These are phyloP conservation scores for Cacatua alba DNA, from an alignment of 2,113 vertebrate species.

Conservation along the genomic window DNA sequence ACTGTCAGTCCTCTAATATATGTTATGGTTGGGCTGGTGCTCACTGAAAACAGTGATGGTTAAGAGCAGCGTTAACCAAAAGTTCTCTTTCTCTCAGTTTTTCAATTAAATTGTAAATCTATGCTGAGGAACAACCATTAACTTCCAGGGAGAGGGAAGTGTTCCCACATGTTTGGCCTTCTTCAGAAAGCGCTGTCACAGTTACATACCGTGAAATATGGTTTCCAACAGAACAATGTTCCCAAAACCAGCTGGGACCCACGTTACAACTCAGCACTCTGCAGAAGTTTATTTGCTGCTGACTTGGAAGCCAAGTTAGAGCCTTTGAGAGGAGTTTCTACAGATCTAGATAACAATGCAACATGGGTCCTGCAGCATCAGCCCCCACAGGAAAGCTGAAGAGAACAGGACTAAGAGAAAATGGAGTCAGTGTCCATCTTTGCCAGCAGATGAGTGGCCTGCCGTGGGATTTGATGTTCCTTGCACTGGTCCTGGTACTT, in stretches of 20 bases:
- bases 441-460: background rate
- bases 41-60: background rate
- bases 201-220: conserved; percentile 35
- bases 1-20: background rate
- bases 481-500: background rate
- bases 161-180: conserved; percentile 1
- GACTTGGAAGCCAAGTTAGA: background rate
- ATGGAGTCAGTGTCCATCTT: background rate
- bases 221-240: conserved; percentile 7
- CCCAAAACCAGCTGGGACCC: conserved; percentile 5
- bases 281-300: background rate
- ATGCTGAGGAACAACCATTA: conserved; percentile 3
- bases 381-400: background rate
- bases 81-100: background rate
- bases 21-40: background rate
- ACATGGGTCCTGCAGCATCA: rapidly evolving
- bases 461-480: background rate
- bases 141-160: conserved; percentile 37
- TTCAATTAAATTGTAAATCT: conserved; percentile 31
- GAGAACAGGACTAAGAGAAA: background rate
- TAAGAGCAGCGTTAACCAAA: background rate
- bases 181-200: conserved; percentile 27
- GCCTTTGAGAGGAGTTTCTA: background rate
- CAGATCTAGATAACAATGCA: background rate
- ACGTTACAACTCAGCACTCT: background rate